These are phyloP conservation scores for Kryptopterus vitreolus DNA, from an alignment of 2,797 vertebrate genomes.

Conservation along the genomic window DNA sequence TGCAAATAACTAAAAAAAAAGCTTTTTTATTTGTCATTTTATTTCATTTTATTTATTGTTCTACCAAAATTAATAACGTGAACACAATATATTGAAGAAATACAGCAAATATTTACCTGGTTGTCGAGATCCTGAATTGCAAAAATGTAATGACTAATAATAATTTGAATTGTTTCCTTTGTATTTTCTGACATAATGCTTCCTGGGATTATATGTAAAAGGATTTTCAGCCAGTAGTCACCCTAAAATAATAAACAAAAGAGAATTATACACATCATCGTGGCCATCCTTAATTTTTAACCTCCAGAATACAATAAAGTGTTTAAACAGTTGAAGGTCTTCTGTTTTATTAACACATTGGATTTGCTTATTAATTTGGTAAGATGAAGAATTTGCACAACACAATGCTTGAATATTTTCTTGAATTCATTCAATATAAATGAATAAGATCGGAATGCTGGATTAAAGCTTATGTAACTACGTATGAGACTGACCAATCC, in stretches of 20 bases:
- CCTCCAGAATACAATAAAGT: slow-evolving; percentile 40
- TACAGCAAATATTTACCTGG: slow-evolving; percentile 28
- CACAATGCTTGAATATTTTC: neutral
- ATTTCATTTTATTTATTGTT: slow-evolving; percentile 14
- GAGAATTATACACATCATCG: slow-evolving; percentile 20
- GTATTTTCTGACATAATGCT: slow-evolving; percentile 39
- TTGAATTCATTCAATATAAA: neutral
- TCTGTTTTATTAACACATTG: slow-evolving; percentile 14
- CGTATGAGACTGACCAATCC: neutral
- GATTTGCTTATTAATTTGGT: neutral
- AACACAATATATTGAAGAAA: slow-evolving; percentile 27
- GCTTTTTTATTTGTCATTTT: slow-evolving; percentile 35
- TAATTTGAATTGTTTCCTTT: slow-evolving; percentile 28
- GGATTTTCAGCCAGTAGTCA: slow-evolving; percentile 24
- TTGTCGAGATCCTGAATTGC: slow-evolving; percentile 15
- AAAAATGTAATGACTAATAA: slow-evolving; percentile 18
- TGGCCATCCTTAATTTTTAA: slow-evolving; percentile 21
- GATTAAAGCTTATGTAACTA: neutral
- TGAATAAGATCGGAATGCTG: neutral
- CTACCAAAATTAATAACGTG: slow-evolving; percentile 21
- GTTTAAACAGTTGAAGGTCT: slow-evolving; percentile 22
- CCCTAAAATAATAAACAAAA: neutral
- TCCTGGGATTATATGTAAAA: slow-evolving; percentile 28
- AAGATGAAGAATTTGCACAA: neutral
- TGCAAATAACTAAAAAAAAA: slow-evolving; percentile 61